phyloP scores from a whole-genome alignment of 2,888 invertebrate genomes.

The Chironomus riparius region DNA sequence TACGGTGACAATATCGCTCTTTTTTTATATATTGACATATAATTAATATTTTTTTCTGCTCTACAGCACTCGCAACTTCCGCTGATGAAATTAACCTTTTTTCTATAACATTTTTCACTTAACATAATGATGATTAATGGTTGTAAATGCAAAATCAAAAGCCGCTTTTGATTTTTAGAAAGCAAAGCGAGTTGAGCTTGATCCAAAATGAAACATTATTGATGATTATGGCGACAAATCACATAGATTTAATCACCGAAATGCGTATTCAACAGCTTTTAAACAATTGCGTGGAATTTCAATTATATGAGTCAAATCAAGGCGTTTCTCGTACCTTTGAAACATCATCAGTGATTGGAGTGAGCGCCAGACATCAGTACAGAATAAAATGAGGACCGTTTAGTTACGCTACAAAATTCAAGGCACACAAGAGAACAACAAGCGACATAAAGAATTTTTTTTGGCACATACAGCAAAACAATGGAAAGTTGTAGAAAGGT shows the following conservation, averaged over 20 bases:
- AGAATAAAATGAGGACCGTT: background rate
- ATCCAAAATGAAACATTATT: too few species aligned
- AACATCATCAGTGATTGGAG: background rate
- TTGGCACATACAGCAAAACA: background rate
- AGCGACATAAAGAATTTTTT: background rate
- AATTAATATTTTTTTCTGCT: too few species aligned
- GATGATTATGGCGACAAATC: background rate
- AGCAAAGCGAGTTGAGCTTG: background rate
- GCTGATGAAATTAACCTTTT: background rate
- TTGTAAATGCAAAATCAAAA: background rate
- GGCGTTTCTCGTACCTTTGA: too few species aligned
- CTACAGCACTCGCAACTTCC: background rate
- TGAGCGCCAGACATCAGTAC: background rate
- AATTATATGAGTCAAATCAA: background rate
- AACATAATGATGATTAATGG: background rate
- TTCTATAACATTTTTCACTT: background rate
- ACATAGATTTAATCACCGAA: background rate
- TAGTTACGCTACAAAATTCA: slow-evolving; percentile 12
- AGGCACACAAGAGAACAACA: background rate
- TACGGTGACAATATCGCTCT: too few species aligned
- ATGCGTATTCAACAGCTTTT: background rate
- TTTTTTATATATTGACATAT: too few species aligned
- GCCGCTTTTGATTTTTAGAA: background rate
- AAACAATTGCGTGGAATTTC: background rate
- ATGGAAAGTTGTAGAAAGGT: background rate